A percentile compares a stretch with the other conserved stretches of the same genome.
phyloP scores from a whole-genome alignment of 37 sponge, comb jelly and placozoan genomes.

The Geodia barretti region DNA sequence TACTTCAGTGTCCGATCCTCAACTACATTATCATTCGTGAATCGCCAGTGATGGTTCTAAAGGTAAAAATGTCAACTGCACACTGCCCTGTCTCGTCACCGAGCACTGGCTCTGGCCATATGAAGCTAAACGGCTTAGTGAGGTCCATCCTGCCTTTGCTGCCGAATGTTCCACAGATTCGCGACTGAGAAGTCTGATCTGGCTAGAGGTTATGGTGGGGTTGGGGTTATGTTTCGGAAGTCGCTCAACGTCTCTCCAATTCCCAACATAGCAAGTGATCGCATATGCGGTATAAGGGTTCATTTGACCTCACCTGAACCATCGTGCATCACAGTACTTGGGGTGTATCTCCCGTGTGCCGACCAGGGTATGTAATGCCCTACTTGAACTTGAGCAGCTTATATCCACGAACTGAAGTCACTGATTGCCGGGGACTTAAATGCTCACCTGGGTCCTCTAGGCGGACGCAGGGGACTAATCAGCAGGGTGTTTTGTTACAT shows the following conservation, averaged over 20 bases:
- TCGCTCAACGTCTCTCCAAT: background rate
- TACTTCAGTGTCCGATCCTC: too few relatives aligned
- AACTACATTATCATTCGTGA: too few relatives aligned
- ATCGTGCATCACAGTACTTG: background rate
- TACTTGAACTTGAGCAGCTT: background rate
- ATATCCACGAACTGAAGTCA: background rate
- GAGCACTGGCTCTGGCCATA: background rate
- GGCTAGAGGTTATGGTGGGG: constrained; percentile 3
- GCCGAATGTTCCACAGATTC: background rate
- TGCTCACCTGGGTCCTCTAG: background rate
- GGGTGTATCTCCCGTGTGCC: background rate
- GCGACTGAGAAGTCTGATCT: too few relatives aligned
- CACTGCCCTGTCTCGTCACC: too few relatives aligned
- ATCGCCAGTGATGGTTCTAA: too few relatives aligned
- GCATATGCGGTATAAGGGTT: background rate
- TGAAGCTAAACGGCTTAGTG: background rate
- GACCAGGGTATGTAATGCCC: background rate
- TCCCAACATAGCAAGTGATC: background rate
- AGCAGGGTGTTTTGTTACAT: background rate
- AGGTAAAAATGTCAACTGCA: too few relatives aligned
- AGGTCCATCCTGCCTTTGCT: background rate
- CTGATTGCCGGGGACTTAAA: background rate
- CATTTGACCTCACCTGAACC: background rate
- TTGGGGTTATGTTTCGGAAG: background rate
- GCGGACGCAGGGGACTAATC: background rate